Base-by-base conservation (phyloP, 2,797 vertebrate species). In the Vultur gryphus region DNA sequence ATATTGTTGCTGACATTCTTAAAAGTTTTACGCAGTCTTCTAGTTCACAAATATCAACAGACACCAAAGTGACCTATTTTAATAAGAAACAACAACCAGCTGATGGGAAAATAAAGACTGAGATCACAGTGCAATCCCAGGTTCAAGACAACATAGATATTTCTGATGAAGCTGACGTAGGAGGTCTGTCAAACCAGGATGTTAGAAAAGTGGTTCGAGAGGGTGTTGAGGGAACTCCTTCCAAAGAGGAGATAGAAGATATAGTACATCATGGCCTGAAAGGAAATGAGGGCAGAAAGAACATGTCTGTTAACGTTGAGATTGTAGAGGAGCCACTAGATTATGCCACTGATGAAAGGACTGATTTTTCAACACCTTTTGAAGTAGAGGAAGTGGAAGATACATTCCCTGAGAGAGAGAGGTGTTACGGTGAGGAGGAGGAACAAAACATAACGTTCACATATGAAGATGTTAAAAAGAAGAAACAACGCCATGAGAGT, bases 371-470 rank as follows among this genome's bases (percentile, higher is more conserved):
- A 26, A 98, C 96, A 21, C 98, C 98, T 14, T 99, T 99, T 89
- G 98, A 99, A 84, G 99, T 99, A 55, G 99, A 99, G 90, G 99
- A 99, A 97, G 98, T 98, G 4, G 99, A 99, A 49, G 99, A 98
- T 61, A 88, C 96, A 8, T 97, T 98, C 73, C 97, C 97, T 4
- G 93, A 90, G 24, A 65, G 86, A 57, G 61, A 84, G 49, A 94
- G 54, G 41, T 51, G 25, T 84, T 97, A 97, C 0, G 95, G 94
- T 48, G 96, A 97, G 16, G 97, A 95, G 58, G 90, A 88, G 59
- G 97, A 94, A 16, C 78, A 90, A 29, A 96, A 94, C 23, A 10
- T 92, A 71, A 92, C 90, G 0, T 71, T 90, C 66, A 91, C 89
- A 0, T 93, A 86, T 11, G 79, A 84, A 61, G 97, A 95, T 19